Evolutionary conservation across 2,113 vertebrate genomes (phyloP), one percentile per base, ranked within the genome.

Genomic region (Nipponia nippon): DNA sequence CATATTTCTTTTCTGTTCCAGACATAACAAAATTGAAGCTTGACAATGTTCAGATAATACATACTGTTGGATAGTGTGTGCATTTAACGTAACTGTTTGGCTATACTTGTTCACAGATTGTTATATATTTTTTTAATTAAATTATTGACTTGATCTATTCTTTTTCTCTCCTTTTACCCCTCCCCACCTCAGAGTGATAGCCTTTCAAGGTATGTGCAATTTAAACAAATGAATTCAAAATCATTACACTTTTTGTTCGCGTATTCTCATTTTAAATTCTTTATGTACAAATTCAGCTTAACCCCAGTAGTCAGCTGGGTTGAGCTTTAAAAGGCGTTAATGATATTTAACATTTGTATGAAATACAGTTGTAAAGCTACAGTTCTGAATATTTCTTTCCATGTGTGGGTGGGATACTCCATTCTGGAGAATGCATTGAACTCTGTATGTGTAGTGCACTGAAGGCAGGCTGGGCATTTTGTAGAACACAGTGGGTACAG

Each of bases 151-250:
- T 76, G 10, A 61, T 38, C 81, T 86, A 26, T 90, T 97, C 70
- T 98, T 83, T 86, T 76, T 98, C 97, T 96, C 40, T 95, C 52
- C 72, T 85, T 94, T 87, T 88, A 29, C 21, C 22, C 30, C 38
- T 79, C 36, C 27, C 25, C 10, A 29, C 27, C 16, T 47, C 97
- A 99, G 99, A 99, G 98, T 90, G 99, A 99, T 95, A 98, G 98
- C 96, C 97, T 99, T 97, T 98, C 98, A 93, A 99, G 99, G 99
- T 99, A 99, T 72, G 98, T 98, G 23, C 46, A 11, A 16, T 76
- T 95, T 95, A 63, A 91, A 69, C 15, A 67, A 88, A 62, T 49
- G 2, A 42, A 83, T 90, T 86, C 47, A 36, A 36, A 76, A 38
- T n/a, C 50, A 2, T 72, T 50, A 47, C 2, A 7, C 5, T 26